phyloP scores from a whole-genome alignment of 2,888 invertebrate species.

The Drosophila sordidula region DNA sequence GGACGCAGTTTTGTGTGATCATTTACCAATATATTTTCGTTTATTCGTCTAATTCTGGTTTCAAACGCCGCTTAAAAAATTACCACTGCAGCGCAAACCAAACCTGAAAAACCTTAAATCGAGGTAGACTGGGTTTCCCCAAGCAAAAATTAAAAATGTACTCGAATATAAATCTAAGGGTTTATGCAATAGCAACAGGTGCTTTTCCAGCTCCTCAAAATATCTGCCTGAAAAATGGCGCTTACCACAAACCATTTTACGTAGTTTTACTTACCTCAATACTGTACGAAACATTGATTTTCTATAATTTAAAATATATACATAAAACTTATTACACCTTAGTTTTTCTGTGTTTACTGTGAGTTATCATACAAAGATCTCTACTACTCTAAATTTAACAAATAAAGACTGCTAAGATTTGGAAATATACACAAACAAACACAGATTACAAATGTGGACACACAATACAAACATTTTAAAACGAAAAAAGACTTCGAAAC shows the following conservation, averaged over 20 bases:
- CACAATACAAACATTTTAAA: not conserved
- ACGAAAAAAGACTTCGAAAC: not conserved
- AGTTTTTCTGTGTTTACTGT: slow-evolving; percentile 10
- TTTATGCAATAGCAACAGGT: too few relatives aligned
- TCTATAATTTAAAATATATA: slow-evolving; percentile 16
- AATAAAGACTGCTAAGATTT: slow-evolving; percentile 5
- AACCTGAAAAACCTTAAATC: too few relatives aligned
- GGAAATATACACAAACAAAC: not conserved
- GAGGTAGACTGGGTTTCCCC: too few relatives aligned
- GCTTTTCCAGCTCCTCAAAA: too few relatives aligned
- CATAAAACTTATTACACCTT: slow-evolving; percentile 5
- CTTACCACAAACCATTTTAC: not conserved
- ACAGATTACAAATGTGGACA: not conserved
- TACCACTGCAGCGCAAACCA: too few relatives aligned
- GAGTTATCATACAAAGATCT: not conserved
- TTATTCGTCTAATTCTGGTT: too few relatives aligned
- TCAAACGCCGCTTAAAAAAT: too few relatives aligned
- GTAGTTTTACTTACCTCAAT: slow-evolving; percentile 33
- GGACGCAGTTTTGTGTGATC: too few relatives aligned
- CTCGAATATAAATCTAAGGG: too few relatives aligned
- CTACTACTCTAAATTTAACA: not conserved
- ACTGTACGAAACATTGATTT: slow-evolving; percentile 33
- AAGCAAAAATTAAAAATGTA: too few relatives aligned
- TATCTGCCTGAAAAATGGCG: too few relatives aligned
- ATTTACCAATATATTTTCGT: too few relatives aligned